phyloP scores from a whole-genome alignment of 2,797 vertebrate species.

The Phyllotis vaccarum region DNA sequence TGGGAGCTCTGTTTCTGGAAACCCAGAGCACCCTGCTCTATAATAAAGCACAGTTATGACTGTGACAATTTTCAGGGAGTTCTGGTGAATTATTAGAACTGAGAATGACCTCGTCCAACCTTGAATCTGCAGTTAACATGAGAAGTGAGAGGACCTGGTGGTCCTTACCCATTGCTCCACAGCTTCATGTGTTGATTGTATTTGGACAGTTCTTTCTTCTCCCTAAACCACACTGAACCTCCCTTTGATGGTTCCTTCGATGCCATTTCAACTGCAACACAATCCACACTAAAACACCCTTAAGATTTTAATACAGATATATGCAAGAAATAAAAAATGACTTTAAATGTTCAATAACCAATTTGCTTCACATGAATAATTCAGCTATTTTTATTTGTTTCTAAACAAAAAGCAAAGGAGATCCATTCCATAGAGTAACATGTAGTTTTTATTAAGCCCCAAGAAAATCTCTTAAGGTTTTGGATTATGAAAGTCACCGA shows the following conservation, averaged over 20 bases:
- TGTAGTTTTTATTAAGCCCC: constrained; percentile 73
- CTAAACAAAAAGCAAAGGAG: constrained; percentile 70
- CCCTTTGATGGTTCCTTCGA: constrained; percentile 77
- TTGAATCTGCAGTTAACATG: background rate
- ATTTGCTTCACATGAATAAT: constrained; percentile 83
- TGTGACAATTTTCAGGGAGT: background rate
- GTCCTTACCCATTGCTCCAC: background rate
- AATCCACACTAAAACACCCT: constrained; percentile 69
- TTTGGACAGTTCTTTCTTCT: constrained; percentile 35
- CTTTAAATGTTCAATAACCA: constrained; percentile 76
- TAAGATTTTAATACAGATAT: constrained; percentile 79
- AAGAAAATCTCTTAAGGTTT: constrained; percentile 61
- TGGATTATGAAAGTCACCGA: constrained; percentile 29
- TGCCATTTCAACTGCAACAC: constrained; percentile 53
- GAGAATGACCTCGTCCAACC: background rate
- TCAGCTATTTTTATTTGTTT: constrained; percentile 83
- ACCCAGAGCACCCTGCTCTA: background rate
- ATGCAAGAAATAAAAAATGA: constrained; percentile 80
- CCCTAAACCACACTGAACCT: constrained; percentile 43
- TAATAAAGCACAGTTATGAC: background rate
- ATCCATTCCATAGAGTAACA: constrained; percentile 59
- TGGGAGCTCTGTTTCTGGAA: background rate
- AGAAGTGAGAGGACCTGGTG: background rate
- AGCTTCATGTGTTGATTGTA: constrained; percentile 11
- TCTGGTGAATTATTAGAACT: background rate